Percentiles rank a stretch among this genome's conserved stretches.
These are phyloP conservation scores for Drosophila bifasciata DNA, from an alignment of 1,140 invertebrate species.

Conservation along the genomic window DNA sequence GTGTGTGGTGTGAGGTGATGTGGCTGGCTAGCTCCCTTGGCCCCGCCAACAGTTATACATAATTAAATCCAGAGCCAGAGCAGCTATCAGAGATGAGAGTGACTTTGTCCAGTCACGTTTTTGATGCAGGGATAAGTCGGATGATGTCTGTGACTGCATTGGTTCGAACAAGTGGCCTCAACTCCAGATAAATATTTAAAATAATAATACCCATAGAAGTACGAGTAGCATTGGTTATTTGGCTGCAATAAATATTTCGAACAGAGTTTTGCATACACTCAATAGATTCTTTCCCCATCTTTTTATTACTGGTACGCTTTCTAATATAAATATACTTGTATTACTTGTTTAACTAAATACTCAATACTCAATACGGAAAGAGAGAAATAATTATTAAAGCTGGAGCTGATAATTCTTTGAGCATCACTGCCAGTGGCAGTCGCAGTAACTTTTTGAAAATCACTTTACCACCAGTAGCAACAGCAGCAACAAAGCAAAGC, in stretches of 20 bases:
- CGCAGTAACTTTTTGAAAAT: slow-evolving; percentile 51
- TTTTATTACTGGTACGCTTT: not conserved
- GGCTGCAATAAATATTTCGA: not conserved
- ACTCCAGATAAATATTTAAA: too few relatives aligned
- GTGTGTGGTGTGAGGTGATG: slow-evolving; percentile 1
- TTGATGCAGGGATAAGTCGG: not conserved
- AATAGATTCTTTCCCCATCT: not conserved
- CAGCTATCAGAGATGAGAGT: slow-evolving; percentile 26
- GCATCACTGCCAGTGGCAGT: slow-evolving; percentile 50
- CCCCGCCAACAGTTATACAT: slow-evolving; percentile 44
- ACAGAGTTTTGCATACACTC: not conserved
- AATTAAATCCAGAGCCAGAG: slow-evolving; percentile 45
- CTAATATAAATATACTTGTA: too few relatives aligned
- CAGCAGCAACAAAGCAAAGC: slow-evolving; percentile 20
- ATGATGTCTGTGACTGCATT: not conserved
- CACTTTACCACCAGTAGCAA: slow-evolving; percentile 15
- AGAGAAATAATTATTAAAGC: too few relatives aligned
- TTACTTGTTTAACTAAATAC: too few relatives aligned
- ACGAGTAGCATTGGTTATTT: too few relatives aligned
- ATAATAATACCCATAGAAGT: too few relatives aligned
- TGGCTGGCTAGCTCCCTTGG: slow-evolving; percentile 11
- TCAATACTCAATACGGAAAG: too few relatives aligned
- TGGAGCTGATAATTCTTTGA: slow-evolving; percentile 4
- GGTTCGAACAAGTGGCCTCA: too few relatives aligned
- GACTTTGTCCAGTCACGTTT: slow-evolving; percentile 31